phyloP scores from a whole-genome alignment of 2,888 invertebrate species.

The Scaptomyza reducta region DNA sequence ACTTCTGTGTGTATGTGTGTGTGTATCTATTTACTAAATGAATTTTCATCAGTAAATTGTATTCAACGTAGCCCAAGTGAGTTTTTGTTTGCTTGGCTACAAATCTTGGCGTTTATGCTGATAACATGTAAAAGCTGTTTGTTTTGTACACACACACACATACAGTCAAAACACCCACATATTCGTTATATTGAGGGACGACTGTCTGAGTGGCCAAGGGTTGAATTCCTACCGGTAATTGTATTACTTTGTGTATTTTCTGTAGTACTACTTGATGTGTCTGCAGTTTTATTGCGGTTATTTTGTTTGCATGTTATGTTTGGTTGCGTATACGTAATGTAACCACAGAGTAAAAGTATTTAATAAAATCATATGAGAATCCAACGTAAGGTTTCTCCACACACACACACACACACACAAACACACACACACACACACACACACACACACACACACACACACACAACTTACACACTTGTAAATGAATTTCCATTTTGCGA shows the following conservation, averaged over 20 bases:
- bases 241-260: constrained; percentile 8
- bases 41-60: constrained; percentile 29
- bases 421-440: no score
- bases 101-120: constrained; percentile 26
- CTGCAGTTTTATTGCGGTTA: constrained; percentile 7
- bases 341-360: constrained; percentile 20
- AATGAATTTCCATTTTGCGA: constrained; percentile 58
- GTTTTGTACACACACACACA: constrained; percentile 22
- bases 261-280: constrained; percentile 10
- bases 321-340: constrained; percentile 49
- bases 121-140: constrained; percentile 9
- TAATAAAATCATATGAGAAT: background rate
- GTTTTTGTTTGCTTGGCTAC: constrained; percentile 40
- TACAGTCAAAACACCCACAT: constrained; percentile 19
- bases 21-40: constrained; percentile 20
- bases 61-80: constrained; percentile 31
- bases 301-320: background rate
- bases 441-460: background rate
- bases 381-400: no score
- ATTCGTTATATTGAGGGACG: constrained; percentile 63
- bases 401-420: background rate
- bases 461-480: constrained; percentile 20
- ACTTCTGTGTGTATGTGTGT: no score
- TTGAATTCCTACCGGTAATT: constrained; percentile 33
- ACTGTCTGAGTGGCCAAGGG: constrained; percentile 62